Percentiles rank a stretch among this genome's conserved stretches.
phyloP scores from a whole-genome alignment of 2,113 vertebrate genomes.

The Oenanthe melanoleuca region DNA sequence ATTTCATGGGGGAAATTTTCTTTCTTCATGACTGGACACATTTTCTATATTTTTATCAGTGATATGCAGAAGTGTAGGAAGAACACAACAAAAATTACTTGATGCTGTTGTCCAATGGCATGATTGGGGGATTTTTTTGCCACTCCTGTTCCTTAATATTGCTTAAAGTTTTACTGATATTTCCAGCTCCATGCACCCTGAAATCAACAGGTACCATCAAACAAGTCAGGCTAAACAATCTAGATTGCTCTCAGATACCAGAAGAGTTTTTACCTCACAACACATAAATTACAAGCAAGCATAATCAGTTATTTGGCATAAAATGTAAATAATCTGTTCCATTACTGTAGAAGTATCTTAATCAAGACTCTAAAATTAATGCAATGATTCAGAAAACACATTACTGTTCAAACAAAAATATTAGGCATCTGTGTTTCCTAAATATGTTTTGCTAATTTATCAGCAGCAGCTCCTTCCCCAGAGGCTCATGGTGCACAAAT shows the following conservation, averaged over 20 bases:
- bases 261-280: background rate
- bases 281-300: background rate
- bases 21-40: background rate
- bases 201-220: background rate
- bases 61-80: background rate
- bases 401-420: constrained; percentile 26
- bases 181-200: background rate
- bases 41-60: background rate
- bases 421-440: constrained; percentile 31
- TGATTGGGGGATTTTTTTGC: background rate
- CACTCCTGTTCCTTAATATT: background rate
- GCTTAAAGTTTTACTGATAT: background rate
- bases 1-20: background rate
- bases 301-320: background rate
- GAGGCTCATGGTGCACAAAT: background rate
- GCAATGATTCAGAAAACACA: constrained; percentile 9
- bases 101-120: background rate
- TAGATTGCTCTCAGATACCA: background rate
- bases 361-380: constrained; percentile 6
- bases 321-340: constrained; percentile 7
- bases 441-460: background rate
- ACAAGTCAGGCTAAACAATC: background rate
- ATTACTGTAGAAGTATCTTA: background rate
- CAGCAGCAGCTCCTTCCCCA: background rate
- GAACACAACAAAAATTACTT: background rate